phyloP scores from a whole-genome alignment of 2,797 vertebrate species.

The Masticophis lateralis region DNA sequence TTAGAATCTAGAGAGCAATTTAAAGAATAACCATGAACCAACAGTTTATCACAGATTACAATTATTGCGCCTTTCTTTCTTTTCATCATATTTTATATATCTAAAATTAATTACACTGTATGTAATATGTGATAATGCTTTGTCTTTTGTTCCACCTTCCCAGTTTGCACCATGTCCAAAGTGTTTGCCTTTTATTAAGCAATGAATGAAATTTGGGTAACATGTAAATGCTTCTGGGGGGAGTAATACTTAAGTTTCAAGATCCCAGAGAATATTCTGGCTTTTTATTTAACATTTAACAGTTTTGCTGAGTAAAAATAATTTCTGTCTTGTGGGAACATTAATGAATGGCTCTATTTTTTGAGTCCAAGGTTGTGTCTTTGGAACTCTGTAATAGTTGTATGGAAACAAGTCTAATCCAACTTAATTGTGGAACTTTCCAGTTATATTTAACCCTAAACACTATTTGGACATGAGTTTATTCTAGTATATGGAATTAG shows the following conservation, averaged over 20 bases:
- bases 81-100: not conserved
- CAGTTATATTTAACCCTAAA: not conserved
- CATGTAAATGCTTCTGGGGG: not conserved
- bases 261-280: not conserved
- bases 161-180: not conserved
- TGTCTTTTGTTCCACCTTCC: not conserved
- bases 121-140: too few species aligned
- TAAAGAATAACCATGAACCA: not conserved
- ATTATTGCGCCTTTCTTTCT: not conserved
- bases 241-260: not conserved
- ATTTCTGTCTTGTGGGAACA: not conserved
- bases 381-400: not conserved
- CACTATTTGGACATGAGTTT: not conserved
- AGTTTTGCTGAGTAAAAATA: not conserved
- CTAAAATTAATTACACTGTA: not conserved
- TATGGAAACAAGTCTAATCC: not conserved
- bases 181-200: not conserved
- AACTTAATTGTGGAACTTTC: not conserved
- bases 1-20: slow-evolving; percentile 1
- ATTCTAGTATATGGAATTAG: not conserved
- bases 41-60: not conserved
- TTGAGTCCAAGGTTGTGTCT: not conserved
- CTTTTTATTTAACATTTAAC: not conserved
- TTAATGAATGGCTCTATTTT: not conserved
- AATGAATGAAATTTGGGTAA: not conserved